Evolutionary conservation across 1,140 invertebrate species (phyloP).

Genomic region (Drosophila seguyi): DNA sequence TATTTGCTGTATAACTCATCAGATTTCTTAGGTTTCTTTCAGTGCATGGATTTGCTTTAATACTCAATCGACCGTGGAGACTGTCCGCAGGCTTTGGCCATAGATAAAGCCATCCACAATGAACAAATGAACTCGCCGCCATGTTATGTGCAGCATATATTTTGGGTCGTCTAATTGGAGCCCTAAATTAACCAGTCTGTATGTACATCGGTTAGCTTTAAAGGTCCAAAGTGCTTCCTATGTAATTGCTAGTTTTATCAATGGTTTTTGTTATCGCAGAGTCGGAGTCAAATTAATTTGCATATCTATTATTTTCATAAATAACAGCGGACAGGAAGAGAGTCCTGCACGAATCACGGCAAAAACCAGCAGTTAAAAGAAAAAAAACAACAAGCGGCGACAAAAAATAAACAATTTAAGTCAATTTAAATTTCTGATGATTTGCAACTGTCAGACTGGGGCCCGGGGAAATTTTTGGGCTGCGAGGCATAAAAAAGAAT

Average conservation of each 20-base stretch:
- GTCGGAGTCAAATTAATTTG: constrained; percentile 70
- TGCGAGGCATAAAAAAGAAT: constrained; percentile 71
- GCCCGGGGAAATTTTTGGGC: constrained; percentile 30
- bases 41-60: constrained; percentile 15
- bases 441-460: constrained; percentile 77
- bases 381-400: constrained; percentile 7
- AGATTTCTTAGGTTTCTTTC: neutral
- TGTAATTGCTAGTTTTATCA: constrained; percentile 79
- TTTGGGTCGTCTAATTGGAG: constrained; percentile 69
- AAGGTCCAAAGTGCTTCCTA: constrained; percentile 23
- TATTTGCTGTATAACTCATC: neutral
- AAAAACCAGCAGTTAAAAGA: constrained; percentile 41
- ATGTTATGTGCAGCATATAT: constrained; percentile 47
- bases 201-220: constrained; percentile 42
- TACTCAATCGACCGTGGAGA: constrained; percentile 62
- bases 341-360: constrained; percentile 65
- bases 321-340: constrained; percentile 53
- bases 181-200: constrained; percentile 59
- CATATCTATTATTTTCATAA: constrained; percentile 83
- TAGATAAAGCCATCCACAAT: constrained; percentile 57
- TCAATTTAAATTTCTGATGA: constrained; percentile 83
- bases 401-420: constrained; percentile 81
- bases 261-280: constrained; percentile 48
- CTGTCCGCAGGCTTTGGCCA: constrained; percentile 36
- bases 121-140: constrained; percentile 62